phyloP scores from a whole-genome alignment of 2,888 invertebrate species.

The Pristionchus japonicus region DNA sequence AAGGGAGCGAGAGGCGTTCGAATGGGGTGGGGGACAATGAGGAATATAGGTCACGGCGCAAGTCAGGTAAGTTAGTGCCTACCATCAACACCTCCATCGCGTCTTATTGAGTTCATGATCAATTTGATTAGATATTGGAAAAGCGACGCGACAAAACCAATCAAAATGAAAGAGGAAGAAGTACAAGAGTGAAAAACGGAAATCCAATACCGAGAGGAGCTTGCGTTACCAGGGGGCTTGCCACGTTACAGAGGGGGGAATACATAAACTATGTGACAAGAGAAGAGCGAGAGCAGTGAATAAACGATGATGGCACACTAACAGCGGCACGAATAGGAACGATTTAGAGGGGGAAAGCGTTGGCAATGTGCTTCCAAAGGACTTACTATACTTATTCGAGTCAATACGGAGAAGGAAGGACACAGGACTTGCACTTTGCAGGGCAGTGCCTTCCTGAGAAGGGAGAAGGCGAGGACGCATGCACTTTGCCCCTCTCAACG shows the following conservation, averaged over 20 bases:
- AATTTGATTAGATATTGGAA: not conserved
- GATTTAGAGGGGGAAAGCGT: not conserved
- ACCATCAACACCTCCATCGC: constrained; percentile 9
- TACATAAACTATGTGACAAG: constrained; percentile 40
- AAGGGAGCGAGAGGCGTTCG: not conserved
- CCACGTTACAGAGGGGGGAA: constrained; percentile 20
- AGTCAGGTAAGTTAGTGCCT: constrained; percentile 27
- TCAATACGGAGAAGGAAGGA: not conserved
- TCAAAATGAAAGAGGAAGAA: not conserved
- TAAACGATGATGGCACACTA: not conserved
- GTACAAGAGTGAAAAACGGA: not conserved
- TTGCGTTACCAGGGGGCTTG: constrained; percentile 6
- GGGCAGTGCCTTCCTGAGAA: not conserved
- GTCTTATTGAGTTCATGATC: constrained; percentile 9
- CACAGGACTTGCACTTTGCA: not conserved
- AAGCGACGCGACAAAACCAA: not conserved
- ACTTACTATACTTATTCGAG: too few species aligned
- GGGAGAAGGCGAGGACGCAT: not conserved
- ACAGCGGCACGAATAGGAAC: not conserved
- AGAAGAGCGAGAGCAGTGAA: not conserved
- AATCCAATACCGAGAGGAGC: not conserved
- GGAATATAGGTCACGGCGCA: constrained; percentile 11
- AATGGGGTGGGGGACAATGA: not conserved
- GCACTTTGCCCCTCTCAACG: not conserved
- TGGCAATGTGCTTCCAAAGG: not conserved